These are phyloP conservation scores for Apolygus lucorum DNA, from an alignment of 1,140 invertebrate species.

Conservation along the genomic window DNA sequence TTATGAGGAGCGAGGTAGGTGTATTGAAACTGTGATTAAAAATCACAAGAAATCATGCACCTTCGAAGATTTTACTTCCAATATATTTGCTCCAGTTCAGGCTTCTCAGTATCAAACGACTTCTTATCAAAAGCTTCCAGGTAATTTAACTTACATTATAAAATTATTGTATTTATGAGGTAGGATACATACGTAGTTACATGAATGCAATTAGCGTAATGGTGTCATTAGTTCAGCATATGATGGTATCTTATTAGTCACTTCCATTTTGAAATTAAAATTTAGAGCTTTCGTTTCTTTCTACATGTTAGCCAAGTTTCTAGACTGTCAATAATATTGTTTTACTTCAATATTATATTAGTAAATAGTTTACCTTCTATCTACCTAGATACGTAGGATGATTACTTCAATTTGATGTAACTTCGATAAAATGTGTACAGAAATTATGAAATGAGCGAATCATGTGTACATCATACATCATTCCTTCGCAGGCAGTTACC, in stretches of 20 bases:
- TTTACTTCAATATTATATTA: not conserved
- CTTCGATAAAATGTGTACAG: not conserved
- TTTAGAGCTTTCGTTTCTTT: too few species aligned
- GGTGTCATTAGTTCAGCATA: too few species aligned
- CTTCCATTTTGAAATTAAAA: too few species aligned
- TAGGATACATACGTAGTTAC: too few species aligned
- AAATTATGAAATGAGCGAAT: not conserved
- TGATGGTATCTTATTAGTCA: too few species aligned
- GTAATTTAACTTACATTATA: too few species aligned
- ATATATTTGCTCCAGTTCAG: constrained; percentile 71
- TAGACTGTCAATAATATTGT: not conserved
- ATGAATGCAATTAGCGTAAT: too few species aligned
- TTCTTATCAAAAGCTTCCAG: constrained; percentile 33
- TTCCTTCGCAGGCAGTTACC: not conserved
- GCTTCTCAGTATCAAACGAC: constrained; percentile 41
- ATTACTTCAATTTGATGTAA: not conserved
- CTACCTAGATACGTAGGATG: not conserved
- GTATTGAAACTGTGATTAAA: constrained; percentile 76
- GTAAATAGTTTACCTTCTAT: not conserved
- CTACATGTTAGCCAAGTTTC: too few species aligned
- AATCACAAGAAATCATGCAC: constrained; percentile 82
- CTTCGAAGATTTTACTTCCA: constrained; percentile 83
- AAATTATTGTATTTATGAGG: too few species aligned
- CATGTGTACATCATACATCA: not conserved
- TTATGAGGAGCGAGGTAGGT: constrained; percentile 82